Evolutionary conservation across 2,113 vertebrate genomes (phyloP).

Genomic region (Himantopus leucocephalus): DNA sequence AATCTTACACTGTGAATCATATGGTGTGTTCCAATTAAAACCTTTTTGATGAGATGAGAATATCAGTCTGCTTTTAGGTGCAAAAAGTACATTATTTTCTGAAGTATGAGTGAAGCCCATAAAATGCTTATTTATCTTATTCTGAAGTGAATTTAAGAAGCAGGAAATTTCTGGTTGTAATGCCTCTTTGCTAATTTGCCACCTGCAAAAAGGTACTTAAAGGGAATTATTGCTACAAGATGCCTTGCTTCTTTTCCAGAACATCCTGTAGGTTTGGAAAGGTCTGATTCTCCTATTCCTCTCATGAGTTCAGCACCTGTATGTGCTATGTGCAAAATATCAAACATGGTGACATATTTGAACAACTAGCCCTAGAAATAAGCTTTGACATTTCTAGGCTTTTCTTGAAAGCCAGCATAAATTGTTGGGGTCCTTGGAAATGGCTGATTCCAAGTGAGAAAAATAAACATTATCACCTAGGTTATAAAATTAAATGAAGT

Average conservation of each 20-base stretch:
- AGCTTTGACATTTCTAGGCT: background rate
- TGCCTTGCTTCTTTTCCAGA: background rate
- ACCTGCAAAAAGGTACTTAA: background rate
- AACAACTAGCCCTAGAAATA: background rate
- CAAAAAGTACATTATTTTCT: background rate
- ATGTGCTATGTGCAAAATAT: background rate
- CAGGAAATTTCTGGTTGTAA: background rate
- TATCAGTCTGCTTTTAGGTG: background rate
- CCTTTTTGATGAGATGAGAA: background rate
- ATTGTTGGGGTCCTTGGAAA: background rate
- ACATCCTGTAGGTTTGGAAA: background rate
- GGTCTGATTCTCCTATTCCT: background rate
- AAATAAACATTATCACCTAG: background rate
- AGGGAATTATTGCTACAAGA: background rate
- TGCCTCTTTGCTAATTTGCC: background rate
- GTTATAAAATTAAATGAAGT: background rate
- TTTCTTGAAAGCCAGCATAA: background rate
- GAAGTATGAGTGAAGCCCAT: background rate
- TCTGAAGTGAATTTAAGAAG: background rate
- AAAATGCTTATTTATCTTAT: background rate
- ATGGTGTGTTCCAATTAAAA: background rate
- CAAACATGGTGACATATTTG: background rate
- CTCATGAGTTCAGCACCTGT: background rate
- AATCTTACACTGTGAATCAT: rapidly evolving
- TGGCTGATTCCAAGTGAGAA: background rate